Percentiles rank a stretch among this genome's conserved stretches.
These are phyloP conservation scores for Lasius fuliginosus DNA, from an alignment of 2,888 invertebrate genomes.

Conservation along the genomic window DNA sequence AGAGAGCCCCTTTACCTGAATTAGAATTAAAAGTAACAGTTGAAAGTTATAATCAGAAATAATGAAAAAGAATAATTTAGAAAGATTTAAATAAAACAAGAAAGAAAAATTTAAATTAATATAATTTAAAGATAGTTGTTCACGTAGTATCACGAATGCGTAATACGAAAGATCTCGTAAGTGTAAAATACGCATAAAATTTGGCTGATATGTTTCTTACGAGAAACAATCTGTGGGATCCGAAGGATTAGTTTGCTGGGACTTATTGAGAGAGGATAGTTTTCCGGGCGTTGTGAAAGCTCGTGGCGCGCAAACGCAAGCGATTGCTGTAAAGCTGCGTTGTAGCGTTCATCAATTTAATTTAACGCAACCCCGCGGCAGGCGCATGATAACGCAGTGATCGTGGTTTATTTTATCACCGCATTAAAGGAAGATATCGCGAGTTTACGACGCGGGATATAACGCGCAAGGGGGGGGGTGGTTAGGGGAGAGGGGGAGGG, in stretches of 20 bases:
- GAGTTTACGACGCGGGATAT: conserved; percentile 44
- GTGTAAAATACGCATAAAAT: neutral
- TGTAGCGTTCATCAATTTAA: conserved; percentile 51
- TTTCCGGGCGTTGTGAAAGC: conserved; percentile 6
- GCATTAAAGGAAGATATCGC: conserved; percentile 44
- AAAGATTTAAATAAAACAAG: neutral
- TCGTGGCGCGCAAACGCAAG: neutral
- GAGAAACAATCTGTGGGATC: neutral
- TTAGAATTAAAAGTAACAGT: neutral
- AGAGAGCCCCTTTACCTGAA: neutral
- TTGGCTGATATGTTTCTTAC: neutral
- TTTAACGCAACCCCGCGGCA: conserved; percentile 28
- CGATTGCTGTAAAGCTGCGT: conserved; percentile 44
- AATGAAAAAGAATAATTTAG: neutral
- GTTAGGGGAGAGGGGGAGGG: too few species aligned
- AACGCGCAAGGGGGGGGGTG: neutral
- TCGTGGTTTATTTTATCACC: conserved; percentile 52
- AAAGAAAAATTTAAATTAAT: neutral
- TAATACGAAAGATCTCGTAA: neutral
- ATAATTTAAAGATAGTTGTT: neutral
- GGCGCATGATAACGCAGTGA: conserved; percentile 44
- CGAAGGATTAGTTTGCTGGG: neutral
- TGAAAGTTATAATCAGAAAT: neutral
- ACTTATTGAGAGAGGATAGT: neutral
- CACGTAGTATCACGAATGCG: too few species aligned